Percentiles rank a stretch among this genome's conserved stretches.
Evolutionary conservation across 2,113 vertebrate species (phyloP).

Genomic region (Cinclus cinclus): DNA sequence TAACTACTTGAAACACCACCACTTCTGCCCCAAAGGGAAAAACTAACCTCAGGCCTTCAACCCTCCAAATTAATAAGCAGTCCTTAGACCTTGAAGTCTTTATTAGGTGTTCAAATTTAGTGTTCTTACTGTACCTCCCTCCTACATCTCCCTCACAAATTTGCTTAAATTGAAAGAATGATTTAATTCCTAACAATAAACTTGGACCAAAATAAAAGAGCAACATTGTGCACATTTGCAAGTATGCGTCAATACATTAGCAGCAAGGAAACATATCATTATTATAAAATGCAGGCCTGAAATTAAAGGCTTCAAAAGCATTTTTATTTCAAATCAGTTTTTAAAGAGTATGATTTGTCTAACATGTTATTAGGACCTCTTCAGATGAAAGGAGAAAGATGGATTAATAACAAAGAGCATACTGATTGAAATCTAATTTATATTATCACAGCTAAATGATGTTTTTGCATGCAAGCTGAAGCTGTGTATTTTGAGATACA

Average conservation of each 20-base stretch:
- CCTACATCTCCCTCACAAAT: not conserved
- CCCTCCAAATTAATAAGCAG: not conserved
- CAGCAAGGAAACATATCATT: not conserved
- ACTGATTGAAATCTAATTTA: slow-evolving; percentile 70
- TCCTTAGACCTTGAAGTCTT: not conserved
- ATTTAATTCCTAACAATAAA: not conserved
- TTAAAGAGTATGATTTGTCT: slow-evolving; percentile 36
- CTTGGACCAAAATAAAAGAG: not conserved
- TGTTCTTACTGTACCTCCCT: not conserved
- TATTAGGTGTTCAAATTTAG: not conserved
- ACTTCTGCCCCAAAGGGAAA: not conserved
- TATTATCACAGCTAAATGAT: slow-evolving; percentile 55
- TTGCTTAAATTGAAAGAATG: not conserved
- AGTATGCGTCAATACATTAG: not conserved
- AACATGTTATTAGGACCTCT: slow-evolving; percentile 58
- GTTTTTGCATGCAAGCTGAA: slow-evolving; percentile 14
- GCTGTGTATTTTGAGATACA: not conserved
- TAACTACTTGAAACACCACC: not conserved
- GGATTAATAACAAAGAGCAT: slow-evolving; percentile 61
- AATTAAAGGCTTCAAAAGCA: slow-evolving; percentile 23
- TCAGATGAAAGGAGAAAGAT: slow-evolving; percentile 56
- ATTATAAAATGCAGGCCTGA: not conserved
- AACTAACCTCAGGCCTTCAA: not conserved
- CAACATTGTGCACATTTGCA: not conserved
- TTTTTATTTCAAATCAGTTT: slow-evolving; percentile 48